phyloP scores from a whole-genome alignment of 2,888 invertebrate species.

The Meteorus colon region DNA sequence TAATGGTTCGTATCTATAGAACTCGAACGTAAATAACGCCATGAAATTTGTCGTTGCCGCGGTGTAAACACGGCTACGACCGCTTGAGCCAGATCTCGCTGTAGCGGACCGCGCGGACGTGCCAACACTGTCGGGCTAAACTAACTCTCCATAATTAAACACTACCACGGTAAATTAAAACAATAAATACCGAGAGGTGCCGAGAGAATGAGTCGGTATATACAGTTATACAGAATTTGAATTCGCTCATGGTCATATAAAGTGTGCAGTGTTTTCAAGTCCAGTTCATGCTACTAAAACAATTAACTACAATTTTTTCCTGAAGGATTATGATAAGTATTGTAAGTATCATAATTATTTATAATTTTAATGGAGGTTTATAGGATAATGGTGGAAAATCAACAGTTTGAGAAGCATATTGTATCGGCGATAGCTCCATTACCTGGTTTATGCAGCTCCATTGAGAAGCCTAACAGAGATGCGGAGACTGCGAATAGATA shows the following conservation, averaged over 20 bases:
- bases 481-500: background rate
- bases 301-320: background rate
- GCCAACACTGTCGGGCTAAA: conserved; percentile 55
- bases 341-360: conserved; percentile 2
- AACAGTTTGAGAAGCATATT: background rate
- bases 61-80: conserved; percentile 45
- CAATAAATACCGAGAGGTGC: conserved; percentile 64
- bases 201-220: conserved; percentile 19
- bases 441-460: background rate
- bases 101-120: conserved; percentile 30
- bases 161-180: conserved; percentile 69
- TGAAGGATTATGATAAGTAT: background rate
- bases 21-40: conserved; percentile 42
- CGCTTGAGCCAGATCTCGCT: conserved; percentile 37
- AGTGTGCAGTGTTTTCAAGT: background rate
- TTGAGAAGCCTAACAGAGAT: conserved; percentile 18
- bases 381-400: background rate
- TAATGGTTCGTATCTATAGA: conserved; percentile 28
- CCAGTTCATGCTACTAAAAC: background rate
- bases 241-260: background rate
- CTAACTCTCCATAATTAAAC: conserved; percentile 72
- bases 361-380: background rate
- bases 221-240: conserved; percentile 20
- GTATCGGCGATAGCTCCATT: background rate
- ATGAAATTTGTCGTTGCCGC: conserved; percentile 47